A percentile compares a stretch with the other conserved stretches of the same genome.
These are phyloP conservation scores for Tachysurus vachellii DNA, from an alignment of 2,113 vertebrate species.

Conservation along the genomic window DNA sequence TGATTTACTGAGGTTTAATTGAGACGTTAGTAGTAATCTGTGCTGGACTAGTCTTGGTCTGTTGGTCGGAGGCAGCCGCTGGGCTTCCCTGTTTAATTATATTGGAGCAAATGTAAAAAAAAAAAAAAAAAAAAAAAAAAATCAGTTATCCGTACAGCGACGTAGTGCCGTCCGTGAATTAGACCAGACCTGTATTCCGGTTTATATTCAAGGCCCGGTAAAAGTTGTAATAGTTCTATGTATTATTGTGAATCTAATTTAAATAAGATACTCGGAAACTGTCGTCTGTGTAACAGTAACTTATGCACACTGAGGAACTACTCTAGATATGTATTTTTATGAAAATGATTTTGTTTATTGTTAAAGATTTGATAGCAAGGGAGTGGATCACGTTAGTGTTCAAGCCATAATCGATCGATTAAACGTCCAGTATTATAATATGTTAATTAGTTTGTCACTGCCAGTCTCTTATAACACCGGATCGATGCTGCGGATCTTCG, in stretches of 20 bases:
- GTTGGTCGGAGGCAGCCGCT: not conserved
- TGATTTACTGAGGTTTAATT: not conserved
- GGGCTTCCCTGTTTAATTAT: conserved; percentile 44
- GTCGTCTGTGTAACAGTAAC: conserved; percentile 64
- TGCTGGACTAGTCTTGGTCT: not conserved
- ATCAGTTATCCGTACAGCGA: conserved; percentile 60
- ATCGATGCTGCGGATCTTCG: conserved; percentile 56
- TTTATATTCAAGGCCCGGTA: conserved; percentile 54
- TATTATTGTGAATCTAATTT: conserved; percentile 71
- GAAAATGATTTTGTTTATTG: not conserved
- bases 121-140: not conserved
- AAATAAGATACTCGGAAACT: conserved; percentile 65
- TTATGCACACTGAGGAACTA: conserved; percentile 1
- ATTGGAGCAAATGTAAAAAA: conserved; percentile 58
- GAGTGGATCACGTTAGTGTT: not conserved
- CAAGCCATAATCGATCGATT: conserved; percentile 5
- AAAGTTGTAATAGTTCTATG: conserved; percentile 71
- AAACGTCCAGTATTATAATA: not conserved
- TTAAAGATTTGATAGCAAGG: not conserved
- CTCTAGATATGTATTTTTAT: conserved; percentile 25
- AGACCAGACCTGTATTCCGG: conserved; percentile 52
- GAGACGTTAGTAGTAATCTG: not conserved
- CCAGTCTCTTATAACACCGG: conserved; percentile 40
- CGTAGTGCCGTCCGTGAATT: conserved; percentile 58
- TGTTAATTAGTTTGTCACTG: conserved; percentile 23